A percentile compares a stretch with the other conserved stretches of the same genome.
These are phyloP conservation scores for Elegia similella DNA, from an alignment of 2,888 invertebrate species.

Conservation along the genomic window DNA sequence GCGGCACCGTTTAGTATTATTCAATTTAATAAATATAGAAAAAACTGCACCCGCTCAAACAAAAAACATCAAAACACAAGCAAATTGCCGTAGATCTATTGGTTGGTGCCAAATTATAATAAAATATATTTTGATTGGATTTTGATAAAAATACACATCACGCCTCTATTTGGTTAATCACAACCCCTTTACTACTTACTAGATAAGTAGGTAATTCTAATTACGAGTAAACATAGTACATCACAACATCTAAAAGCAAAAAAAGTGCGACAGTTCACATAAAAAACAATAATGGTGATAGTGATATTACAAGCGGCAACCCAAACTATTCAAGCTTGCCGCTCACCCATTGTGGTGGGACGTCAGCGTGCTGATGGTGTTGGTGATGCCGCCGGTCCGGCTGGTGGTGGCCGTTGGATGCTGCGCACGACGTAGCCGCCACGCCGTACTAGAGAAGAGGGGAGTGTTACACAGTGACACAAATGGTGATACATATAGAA, in stretches of 20 bases:
- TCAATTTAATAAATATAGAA: too few species aligned
- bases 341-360: constrained; percentile 67
- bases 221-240: too few species aligned
- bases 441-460: constrained; percentile 66
- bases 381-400: constrained; percentile 63
- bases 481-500: not conserved
- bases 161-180: too few species aligned
- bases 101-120: too few species aligned
- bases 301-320: not conserved
- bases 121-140: too few species aligned
- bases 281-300: not conserved
- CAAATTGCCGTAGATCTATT: too few species aligned
- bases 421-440: constrained; percentile 77
- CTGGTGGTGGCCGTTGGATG: constrained; percentile 74
- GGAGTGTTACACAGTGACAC: not conserved
- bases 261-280: not conserved
- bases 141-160: too few species aligned
- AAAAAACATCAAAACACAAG: too few species aligned
- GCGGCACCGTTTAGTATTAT: too few species aligned
- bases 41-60: too few species aligned
- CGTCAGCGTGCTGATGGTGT: constrained; percentile 75
- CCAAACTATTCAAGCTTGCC: not conserved
- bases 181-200: too few species aligned
- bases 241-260: not conserved
- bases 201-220: too few species aligned